These are phyloP conservation scores for Drosophila bipectinata DNA, from an alignment of 1,140 invertebrate genomes.

Conservation along the genomic window DNA sequence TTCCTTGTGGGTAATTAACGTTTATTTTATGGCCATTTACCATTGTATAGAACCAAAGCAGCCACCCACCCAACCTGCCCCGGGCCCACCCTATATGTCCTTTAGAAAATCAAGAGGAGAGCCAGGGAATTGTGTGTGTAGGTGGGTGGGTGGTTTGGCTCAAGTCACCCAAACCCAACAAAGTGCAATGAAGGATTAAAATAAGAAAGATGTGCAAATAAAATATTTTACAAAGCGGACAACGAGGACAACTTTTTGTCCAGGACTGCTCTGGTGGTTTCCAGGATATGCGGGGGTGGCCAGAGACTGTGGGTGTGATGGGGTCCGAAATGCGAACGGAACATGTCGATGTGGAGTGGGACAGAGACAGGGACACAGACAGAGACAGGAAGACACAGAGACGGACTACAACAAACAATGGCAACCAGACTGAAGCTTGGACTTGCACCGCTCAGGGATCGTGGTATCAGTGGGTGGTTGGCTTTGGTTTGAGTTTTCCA, in stretches of 20 bases:
- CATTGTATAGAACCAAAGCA: constrained; percentile 39
- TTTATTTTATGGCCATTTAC: constrained; percentile 59
- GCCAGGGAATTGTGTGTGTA: background rate
- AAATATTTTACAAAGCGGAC: constrained; percentile 76
- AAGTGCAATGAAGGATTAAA: constrained; percentile 81
- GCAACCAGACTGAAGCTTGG: constrained; percentile 18
- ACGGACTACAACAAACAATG: constrained; percentile 39
- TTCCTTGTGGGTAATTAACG: constrained; percentile 61
- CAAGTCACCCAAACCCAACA: constrained; percentile 44
- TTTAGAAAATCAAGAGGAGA: background rate
- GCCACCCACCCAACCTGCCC: constrained; percentile 17
- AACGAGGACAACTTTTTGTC: constrained; percentile 68
- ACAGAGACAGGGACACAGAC: background rate
- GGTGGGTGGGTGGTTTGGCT: constrained; percentile 6
- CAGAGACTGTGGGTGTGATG: constrained; percentile 4
- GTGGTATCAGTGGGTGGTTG: constrained; percentile 17
- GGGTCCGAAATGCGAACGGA: constrained; percentile 74
- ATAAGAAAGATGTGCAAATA: constrained; percentile 83
- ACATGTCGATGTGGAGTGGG: constrained; percentile 59
- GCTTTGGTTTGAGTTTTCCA: background rate
- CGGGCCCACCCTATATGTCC: background rate
- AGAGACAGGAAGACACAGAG: constrained; percentile 4
- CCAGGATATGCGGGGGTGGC: background rate
- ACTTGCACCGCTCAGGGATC: constrained; percentile 32
- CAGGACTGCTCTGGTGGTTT: constrained; percentile 4